Percentiles rank a stretch among this genome's conserved stretches.
phyloP scores from a whole-genome alignment of 2,113 vertebrate species.

The Engraulis encrasicolus region DNA sequence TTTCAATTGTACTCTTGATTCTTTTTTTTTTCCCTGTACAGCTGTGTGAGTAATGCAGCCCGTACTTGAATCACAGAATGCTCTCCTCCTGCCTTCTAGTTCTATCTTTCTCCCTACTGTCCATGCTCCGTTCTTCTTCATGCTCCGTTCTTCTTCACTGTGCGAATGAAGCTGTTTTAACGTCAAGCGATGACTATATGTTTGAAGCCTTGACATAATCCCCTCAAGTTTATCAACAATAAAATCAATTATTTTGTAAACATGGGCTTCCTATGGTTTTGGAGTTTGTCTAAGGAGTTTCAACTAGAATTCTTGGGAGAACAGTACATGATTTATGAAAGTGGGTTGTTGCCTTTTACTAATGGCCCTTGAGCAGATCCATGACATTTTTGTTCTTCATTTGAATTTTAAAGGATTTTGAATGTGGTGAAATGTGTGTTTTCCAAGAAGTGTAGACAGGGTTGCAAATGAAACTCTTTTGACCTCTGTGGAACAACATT shows the following conservation, averaged over 20 bases:
- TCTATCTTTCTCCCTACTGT: neutral
- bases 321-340: neutral
- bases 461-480: neutral
- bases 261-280: neutral
- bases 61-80: neutral
- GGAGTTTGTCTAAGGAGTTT: neutral
- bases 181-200: neutral
- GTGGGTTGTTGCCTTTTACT: neutral
- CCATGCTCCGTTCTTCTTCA: neutral
- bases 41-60: conserved; percentile 25
- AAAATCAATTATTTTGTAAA: conserved; percentile 77
- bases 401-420: neutral
- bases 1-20: conserved; percentile 35
- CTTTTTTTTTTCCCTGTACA: conserved; percentile 27
- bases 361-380: neutral
- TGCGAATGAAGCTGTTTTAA: neutral
- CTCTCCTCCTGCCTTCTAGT: neutral
- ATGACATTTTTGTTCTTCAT: too few relatives aligned
- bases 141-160: neutral
- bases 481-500: neutral
- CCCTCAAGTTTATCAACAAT: conserved; percentile 45
- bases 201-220: conserved; percentile 14
- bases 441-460: neutral
- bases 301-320: too few relatives aligned
- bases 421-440: neutral